phyloP scores from a whole-genome alignment of 2,113 vertebrate genomes.

The Candoia aspera region DNA sequence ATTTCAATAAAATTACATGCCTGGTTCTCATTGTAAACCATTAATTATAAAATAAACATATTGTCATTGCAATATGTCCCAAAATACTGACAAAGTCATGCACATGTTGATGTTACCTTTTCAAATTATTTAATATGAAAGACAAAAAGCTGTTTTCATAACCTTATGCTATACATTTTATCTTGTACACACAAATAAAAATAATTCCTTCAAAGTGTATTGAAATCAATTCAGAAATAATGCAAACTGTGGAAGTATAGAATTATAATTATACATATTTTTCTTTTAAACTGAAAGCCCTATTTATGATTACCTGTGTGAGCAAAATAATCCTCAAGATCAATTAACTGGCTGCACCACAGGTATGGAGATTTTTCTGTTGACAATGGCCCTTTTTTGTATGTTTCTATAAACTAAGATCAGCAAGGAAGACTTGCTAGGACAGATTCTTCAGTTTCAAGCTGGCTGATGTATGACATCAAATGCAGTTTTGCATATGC shows the following conservation, averaged over 20 bases:
- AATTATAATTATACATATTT: not conserved
- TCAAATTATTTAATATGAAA: conserved; percentile 34
- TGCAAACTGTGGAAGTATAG: not conserved
- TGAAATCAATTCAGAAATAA: conserved; percentile 12
- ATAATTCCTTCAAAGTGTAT: conserved; percentile 18
- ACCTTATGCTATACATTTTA: not conserved
- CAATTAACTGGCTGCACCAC: rapidly evolving
- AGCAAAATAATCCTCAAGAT: not conserved
- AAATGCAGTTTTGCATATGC: conserved; percentile 7
- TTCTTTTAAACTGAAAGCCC: not conserved
- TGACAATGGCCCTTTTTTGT: not conserved
- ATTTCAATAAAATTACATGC: not conserved
- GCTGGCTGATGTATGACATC: conserved; percentile 6
- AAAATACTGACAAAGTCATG: conserved; percentile 7
- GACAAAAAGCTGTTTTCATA: conserved; percentile 5
- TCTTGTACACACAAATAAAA: conserved; percentile 17
- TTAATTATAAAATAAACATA: not conserved
- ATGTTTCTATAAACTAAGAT: not conserved
- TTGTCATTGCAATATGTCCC: not conserved
- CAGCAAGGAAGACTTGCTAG: not conserved
- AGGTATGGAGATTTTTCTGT: not conserved
- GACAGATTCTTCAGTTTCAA: conserved; percentile 2
- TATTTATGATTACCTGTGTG: not conserved
- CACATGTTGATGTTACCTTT: conserved; percentile 8
- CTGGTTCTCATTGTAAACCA: not conserved